Base-by-base conservation (phyloP, 2,113 vertebrate species). In the Lycaon pictus region DNA sequence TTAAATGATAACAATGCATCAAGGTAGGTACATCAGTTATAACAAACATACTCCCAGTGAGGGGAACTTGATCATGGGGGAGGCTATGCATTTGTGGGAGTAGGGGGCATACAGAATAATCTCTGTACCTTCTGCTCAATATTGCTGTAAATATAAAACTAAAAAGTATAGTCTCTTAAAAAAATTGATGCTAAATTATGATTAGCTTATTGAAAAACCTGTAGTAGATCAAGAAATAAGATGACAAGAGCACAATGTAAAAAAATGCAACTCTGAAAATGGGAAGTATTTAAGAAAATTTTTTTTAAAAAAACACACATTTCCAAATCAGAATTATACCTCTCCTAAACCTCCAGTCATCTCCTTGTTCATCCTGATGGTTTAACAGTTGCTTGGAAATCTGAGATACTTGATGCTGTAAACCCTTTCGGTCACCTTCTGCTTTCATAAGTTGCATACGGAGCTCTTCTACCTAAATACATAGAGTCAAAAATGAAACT, bases 391-490 rank as follows among this genome's bases (percentile, higher is more conserved):
- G 99, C 43, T 96, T 82, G 83, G 97, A 69, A 96, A 98, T 96
- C 80, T 96, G 98, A 29, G 98, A 98, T 58, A 98, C 97, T 98
- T 99, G 98, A 97, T 98, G 98, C 4, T 99, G 99, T 94, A 99
- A 98, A 76, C 99, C 98, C 20, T 89, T 96, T 60, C 98, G 99
- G 80, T 99, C 98, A 0, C 99, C 98, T 98, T 99, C 99, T 37
- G 98, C 98, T 98, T 99, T 99, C 92, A 98, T 77, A 87, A 99
- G 99, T 37, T 99, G 99, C 17, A 98, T 97, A 15, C 98, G 99
- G 96, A 99, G 98, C 93, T 99, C 99, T 92, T 99, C 99, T 97
- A 99, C 98, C 99, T 99, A 98, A 97, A 97, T n/a, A n/a, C 23
- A 93, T 9, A 96, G 13, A 9, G 29, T 84, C 60, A 98, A 95